Evolutionary conservation across 2,797 vertebrate species (phyloP).

Genomic region (Anas acuta): DNA sequence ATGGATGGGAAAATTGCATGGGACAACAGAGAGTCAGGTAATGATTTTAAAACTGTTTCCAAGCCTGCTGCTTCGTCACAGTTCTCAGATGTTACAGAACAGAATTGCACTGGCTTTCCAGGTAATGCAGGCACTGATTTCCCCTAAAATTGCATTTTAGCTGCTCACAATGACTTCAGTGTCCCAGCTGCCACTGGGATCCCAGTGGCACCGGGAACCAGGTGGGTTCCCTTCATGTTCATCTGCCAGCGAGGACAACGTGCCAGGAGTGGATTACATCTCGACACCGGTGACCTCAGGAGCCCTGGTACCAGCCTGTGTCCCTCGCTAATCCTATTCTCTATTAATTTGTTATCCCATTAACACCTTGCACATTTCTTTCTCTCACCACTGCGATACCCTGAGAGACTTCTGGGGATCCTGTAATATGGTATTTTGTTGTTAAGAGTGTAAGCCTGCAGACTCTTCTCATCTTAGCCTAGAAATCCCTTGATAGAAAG

Average conservation of each 20-base stretch:
- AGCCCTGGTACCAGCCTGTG: not conserved
- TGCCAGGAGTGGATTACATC: not conserved
- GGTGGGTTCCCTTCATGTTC: not conserved
- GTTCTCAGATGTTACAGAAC: not conserved
- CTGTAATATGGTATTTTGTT: slow-evolving; percentile 44
- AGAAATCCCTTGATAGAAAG: slow-evolving; percentile 45
- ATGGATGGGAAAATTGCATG: slow-evolving; percentile 38
- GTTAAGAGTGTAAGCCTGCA: slow-evolving; percentile 12
- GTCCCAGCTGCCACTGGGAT: not conserved
- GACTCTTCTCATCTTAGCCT: slow-evolving; percentile 38
- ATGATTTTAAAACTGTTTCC: slow-evolving; percentile 17
- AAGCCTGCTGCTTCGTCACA: not conserved
- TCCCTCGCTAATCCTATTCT: slow-evolving; percentile 18
- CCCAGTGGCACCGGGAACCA: not conserved
- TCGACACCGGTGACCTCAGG: not conserved
- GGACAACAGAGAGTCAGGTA: slow-evolving; percentile 1
- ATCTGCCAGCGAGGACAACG: not conserved
- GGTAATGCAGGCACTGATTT: not conserved
- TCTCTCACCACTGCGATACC: not conserved
- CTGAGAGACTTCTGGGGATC: slow-evolving; percentile 34
- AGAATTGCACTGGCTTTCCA: not conserved
- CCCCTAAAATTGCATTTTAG: not conserved
- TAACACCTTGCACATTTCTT: slow-evolving; percentile 47
- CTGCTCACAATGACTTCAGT: rapidly evolving
- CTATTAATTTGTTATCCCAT: slow-evolving; percentile 59